Conservation (phyloP, 1,140 invertebrate species). For the Formica selysi region DNA sequence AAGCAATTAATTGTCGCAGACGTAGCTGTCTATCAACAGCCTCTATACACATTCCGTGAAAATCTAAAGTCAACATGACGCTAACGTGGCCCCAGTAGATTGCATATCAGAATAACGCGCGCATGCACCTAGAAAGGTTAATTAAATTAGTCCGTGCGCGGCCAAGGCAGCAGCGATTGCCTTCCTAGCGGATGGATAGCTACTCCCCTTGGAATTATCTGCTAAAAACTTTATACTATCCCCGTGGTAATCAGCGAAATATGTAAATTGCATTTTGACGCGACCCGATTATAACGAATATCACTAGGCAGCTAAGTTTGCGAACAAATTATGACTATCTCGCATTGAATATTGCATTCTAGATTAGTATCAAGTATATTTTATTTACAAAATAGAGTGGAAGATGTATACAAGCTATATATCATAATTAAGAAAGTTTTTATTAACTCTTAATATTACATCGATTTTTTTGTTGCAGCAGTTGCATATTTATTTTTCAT, state of each 20-base stretch:
- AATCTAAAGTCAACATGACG: conserved; percentile 38
- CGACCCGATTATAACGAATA: conserved; percentile 53
- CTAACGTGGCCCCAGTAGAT: conserved; percentile 37
- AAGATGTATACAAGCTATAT: not conserved
- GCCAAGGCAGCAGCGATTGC: conserved; percentile 35
- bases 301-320: conserved; percentile 38
- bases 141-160: conserved; percentile 66
- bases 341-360: conserved; percentile 41
- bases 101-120: conserved; percentile 57
- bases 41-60: conserved; percentile 16
- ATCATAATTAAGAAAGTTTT: not conserved
- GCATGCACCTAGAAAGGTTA: conserved; percentile 56
- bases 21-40: conserved; percentile 37
- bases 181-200: conserved; percentile 45
- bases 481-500: not conserved
- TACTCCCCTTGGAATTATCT: conserved; percentile 39
- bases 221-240: conserved; percentile 46
- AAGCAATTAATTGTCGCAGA: conserved; percentile 39
- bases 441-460: not conserved
- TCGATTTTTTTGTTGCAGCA: not conserved
- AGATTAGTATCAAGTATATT: conserved; percentile 10
- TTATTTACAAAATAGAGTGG: not conserved
- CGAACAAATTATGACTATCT: conserved; percentile 11
- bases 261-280: conserved; percentile 63
- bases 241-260: conserved; percentile 56